Percentiles rank a stretch among this genome's conserved stretches.
phyloP scores from a whole-genome alignment of 1,140 invertebrate genomes.

The Drosophila mojavensis region DNA sequence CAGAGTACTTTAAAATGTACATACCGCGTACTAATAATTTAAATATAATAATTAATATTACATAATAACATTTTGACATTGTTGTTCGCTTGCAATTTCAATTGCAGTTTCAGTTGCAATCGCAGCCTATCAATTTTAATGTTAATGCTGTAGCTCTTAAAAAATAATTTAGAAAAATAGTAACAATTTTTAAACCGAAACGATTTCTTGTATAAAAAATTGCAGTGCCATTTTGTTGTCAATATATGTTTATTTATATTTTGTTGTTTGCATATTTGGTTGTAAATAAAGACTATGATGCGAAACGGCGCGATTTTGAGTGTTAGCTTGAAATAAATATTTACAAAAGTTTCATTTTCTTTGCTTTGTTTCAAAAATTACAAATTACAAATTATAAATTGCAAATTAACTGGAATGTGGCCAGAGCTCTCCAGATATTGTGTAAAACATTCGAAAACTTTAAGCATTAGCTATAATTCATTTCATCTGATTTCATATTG shows the following conservation, averaged over 20 bases:
- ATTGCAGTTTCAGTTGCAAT: constrained; percentile 17
- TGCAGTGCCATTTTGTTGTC: constrained; percentile 44
- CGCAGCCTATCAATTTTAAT: constrained; percentile 34
- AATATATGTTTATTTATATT: constrained; percentile 6
- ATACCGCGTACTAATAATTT: constrained; percentile 71
- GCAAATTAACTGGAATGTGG: constrained; percentile 60
- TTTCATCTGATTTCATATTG: constrained; percentile 2
- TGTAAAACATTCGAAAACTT: constrained; percentile 51
- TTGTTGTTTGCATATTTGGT: constrained; percentile 13
- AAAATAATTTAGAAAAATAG: constrained; percentile 63
- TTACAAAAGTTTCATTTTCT: constrained; percentile 58
- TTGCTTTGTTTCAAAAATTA: constrained; percentile 29
- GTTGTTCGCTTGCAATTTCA: constrained; percentile 28
- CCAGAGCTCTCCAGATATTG: constrained; percentile 51
- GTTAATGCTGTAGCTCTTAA: constrained; percentile 45
- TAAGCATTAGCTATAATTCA: neutral
- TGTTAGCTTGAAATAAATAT: constrained; percentile 64
- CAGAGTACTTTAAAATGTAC: constrained; percentile 70
- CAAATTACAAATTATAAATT: constrained; percentile 21
- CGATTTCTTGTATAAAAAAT: constrained; percentile 56
- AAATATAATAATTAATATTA: constrained; percentile 66
- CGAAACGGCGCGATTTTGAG: constrained; percentile 28
- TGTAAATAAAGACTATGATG: constrained; percentile 32
- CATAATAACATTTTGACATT: constrained; percentile 68
- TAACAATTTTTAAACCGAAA: constrained; percentile 62